Percentiles rank a stretch among this genome's conserved stretches.
These are phyloP conservation scores for Tholera decimalis DNA, from an alignment of 2,888 invertebrate genomes.

Conservation along the genomic window DNA sequence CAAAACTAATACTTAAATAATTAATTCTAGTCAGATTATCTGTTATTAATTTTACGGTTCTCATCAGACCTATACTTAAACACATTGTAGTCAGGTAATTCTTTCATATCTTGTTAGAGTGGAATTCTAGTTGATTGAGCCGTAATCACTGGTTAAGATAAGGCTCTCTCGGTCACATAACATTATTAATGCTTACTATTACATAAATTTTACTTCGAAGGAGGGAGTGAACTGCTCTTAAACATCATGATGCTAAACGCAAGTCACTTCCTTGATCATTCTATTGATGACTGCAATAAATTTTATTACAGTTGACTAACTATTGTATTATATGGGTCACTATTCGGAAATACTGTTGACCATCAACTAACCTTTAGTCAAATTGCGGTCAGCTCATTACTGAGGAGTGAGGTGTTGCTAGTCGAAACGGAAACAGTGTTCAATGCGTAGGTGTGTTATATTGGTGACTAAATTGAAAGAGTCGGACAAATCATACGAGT, in stretches of 20 bases:
- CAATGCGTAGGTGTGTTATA: neutral
- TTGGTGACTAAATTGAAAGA: slow-evolving; percentile 3
- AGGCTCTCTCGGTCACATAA: slow-evolving; percentile 31
- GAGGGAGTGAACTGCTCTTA: slow-evolving; percentile 34
- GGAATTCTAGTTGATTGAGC: slow-evolving; percentile 32
- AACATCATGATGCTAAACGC: slow-evolving; percentile 35
- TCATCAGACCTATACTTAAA: slow-evolving; percentile 24
- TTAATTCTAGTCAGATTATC: neutral
- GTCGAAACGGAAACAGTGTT: neutral
- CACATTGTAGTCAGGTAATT: slow-evolving; percentile 27
- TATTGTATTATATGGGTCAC: slow-evolving; percentile 35
- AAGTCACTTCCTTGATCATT: slow-evolving; percentile 57
- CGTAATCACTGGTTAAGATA: slow-evolving; percentile 31
- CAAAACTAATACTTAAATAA: neutral
- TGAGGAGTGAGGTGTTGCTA: slow-evolving; percentile 7
- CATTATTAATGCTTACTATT: slow-evolving; percentile 33
- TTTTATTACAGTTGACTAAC: slow-evolving; percentile 20
- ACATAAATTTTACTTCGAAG: slow-evolving; percentile 27
- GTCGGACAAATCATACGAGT: slow-evolving; percentile 9
- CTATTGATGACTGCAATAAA: slow-evolving; percentile 23
- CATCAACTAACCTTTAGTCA: slow-evolving; percentile 29
- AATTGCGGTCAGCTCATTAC: slow-evolving; percentile 18
- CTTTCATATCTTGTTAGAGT: slow-evolving; percentile 26
- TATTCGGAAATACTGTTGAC: slow-evolving; percentile 35
- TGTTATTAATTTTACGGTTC: slow-evolving; percentile 11